phyloP scores from a whole-genome alignment of 2,888 invertebrate species.

The Clusia tigrina region DNA sequence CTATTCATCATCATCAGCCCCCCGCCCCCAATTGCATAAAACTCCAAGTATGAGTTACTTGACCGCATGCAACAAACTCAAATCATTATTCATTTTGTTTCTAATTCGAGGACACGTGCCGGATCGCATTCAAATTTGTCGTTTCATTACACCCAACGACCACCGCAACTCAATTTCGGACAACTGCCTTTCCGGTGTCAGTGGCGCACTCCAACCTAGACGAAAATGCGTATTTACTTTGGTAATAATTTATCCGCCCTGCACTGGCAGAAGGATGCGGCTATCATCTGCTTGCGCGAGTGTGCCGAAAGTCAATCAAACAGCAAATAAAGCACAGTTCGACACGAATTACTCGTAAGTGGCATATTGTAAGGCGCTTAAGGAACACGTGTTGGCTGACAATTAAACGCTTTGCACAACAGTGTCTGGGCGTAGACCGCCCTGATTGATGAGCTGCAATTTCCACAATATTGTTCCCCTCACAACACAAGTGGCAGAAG shows the following conservation, averaged over 20 bases:
- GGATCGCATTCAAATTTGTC: not conserved
- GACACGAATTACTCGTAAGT: constrained; percentile 14
- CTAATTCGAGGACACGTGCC: not conserved
- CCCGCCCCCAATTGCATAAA: no score
- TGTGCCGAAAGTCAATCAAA: constrained; percentile 9
- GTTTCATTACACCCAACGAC: constrained; percentile 8
- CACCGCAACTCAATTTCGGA: constrained; percentile 33
- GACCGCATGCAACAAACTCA: constrained; percentile 8
- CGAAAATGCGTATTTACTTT: not conserved
- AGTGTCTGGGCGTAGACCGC: not conserved
- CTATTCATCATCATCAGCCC: no score
- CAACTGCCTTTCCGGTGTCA: constrained; percentile 35
- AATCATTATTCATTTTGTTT: no score
- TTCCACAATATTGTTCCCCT: not conserved
- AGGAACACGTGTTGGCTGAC: constrained; percentile 36
- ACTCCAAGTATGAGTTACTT: no score
- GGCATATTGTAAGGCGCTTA: constrained; percentile 27
- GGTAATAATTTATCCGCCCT: not conserved
- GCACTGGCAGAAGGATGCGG: constrained; percentile 12
- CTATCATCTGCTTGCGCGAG: constrained; percentile 20
- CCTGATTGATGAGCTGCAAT: constrained; percentile 32
- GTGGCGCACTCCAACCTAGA: not conserved
- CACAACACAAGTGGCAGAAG: constrained; percentile 11
- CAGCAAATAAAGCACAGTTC: not conserved
- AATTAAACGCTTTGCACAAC: constrained; percentile 24